These are phyloP conservation scores for Globicephala melas DNA, from an alignment of 2,113 vertebrate species.

Conservation along the genomic window DNA sequence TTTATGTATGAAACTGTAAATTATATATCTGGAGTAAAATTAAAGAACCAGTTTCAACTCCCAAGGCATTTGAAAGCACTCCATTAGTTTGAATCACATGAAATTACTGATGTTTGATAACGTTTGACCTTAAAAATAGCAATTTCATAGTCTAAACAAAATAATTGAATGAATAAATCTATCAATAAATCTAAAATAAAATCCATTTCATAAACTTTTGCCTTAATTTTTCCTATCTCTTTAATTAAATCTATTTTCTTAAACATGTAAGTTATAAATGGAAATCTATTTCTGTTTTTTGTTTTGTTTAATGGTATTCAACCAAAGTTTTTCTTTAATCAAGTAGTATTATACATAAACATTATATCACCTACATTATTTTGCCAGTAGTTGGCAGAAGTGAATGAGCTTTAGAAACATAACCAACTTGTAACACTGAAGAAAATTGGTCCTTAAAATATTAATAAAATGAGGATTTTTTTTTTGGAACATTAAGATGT, in stretches of 20 bases:
- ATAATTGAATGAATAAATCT: background rate
- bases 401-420: background rate
- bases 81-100: background rate
- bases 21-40: background rate
- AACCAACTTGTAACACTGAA: background rate
- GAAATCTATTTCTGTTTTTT: background rate
- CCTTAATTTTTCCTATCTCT: background rate
- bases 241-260: background rate
- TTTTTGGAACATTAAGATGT: background rate
- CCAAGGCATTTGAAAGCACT: background rate
- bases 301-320: slow-evolving; percentile 22
- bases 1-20: background rate
- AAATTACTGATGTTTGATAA: slow-evolving; percentile 4
- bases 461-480: background rate
- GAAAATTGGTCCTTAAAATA: background rate
- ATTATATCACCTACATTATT: background rate
- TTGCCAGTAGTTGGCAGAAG: background rate
- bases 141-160: background rate
- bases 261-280: background rate
- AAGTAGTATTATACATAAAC: background rate
- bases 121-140: background rate
- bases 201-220: background rate
- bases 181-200: background rate
- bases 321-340: background rate
- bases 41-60: background rate